These are phyloP conservation scores for Emydocephalus ijimae DNA, from an alignment of 2,113 vertebrate species.

Conservation along the genomic window DNA sequence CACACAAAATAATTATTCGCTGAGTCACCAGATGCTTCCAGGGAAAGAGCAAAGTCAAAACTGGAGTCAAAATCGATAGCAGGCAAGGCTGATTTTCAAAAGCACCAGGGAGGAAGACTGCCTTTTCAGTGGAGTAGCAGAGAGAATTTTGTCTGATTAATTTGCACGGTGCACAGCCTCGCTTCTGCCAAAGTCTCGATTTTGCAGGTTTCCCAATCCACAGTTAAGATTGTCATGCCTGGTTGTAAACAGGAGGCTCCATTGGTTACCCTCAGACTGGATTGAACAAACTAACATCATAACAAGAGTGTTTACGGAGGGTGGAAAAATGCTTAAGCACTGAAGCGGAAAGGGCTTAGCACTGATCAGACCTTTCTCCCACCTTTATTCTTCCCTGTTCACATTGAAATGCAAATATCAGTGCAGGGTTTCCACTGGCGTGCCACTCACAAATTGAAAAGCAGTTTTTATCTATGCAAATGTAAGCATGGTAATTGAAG, in stretches of 20 bases:
- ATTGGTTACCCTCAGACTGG: slow-evolving; percentile 75
- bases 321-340: slow-evolving; percentile 82
- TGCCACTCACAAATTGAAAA: slow-evolving; percentile 99
- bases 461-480: slow-evolving; percentile 99
- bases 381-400: slow-evolving; percentile 98
- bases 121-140: rapidly evolving
- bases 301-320: slow-evolving; percentile 91
- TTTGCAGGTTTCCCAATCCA: slow-evolving; percentile 58
- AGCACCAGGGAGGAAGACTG: rapidly evolving
- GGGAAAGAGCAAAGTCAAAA: not conserved
- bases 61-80: not conserved
- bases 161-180: slow-evolving; percentile 1
- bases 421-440: slow-evolving; percentile 96
- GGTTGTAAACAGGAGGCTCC: slow-evolving; percentile 83
- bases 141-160: slow-evolving; percentile 21
- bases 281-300: slow-evolving; percentile 88
- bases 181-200: not conserved
- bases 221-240: slow-evolving; percentile 69
- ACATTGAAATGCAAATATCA: slow-evolving; percentile 99
- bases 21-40: rapidly evolving
- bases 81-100: not conserved
- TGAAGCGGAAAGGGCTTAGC: slow-evolving; percentile 99
- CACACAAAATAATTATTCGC: not conserved
- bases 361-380: slow-evolving; percentile 97
- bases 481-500: slow-evolving; percentile 99